These are phyloP conservation scores for Aleadryas rufinucha DNA, from an alignment of 2,113 vertebrate species.

Conservation along the genomic window DNA sequence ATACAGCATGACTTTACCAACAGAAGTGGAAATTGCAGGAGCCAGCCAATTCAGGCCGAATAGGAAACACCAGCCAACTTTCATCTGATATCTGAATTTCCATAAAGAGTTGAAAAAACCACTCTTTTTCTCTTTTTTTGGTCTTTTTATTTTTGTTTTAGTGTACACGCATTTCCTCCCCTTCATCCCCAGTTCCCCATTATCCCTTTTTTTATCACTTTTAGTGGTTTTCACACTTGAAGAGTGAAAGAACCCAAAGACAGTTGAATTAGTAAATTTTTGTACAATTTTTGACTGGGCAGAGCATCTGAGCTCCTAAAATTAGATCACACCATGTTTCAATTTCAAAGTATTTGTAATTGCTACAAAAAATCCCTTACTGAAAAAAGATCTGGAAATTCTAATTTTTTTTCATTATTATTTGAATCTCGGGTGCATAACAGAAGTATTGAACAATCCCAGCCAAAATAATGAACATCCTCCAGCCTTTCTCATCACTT, in stretches of 20 bases:
- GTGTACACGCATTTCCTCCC: neutral
- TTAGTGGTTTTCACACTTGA: neutral
- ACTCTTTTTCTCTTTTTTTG: neutral
- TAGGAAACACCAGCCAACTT: neutral
- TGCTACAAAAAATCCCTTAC: neutral
- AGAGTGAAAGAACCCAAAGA: neutral
- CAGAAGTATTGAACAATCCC: neutral
- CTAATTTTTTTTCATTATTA: neutral
- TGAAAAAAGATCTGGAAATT: neutral
- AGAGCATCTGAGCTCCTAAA: neutral
- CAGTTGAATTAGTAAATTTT: neutral
- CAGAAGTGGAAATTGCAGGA: neutral
- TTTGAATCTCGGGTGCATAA: neutral
- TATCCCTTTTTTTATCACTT: neutral
- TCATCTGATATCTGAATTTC: neutral
- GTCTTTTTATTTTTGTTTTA: neutral
- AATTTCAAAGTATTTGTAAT: neutral
- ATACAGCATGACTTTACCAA: neutral
- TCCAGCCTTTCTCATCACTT: neutral
- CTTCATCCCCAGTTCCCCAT: neutral
- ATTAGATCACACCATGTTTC: neutral
- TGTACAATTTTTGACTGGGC: neutral
- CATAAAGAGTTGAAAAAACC: neutral
- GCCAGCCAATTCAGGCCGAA: neutral
- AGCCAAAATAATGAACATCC: neutral